Evolutionary conservation across 2,797 vertebrate genomes (phyloP).

Genomic region (Lithobates pipiens): DNA sequence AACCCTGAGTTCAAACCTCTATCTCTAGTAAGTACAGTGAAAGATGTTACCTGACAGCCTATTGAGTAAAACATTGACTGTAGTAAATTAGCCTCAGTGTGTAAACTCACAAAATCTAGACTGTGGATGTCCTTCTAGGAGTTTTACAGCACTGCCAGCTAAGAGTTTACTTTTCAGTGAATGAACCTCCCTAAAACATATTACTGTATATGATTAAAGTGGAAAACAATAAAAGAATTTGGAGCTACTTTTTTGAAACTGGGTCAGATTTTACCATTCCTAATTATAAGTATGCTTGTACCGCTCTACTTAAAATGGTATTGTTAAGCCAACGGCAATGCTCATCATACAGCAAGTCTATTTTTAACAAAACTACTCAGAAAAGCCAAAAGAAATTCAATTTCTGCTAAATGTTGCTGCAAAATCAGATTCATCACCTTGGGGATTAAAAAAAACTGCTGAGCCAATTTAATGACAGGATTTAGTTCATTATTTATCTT

Average conservation of each 20-base stretch:
- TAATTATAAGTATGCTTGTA: constrained; percentile 69
- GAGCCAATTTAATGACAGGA: constrained; percentile 81
- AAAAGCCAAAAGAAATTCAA: constrained; percentile 69
- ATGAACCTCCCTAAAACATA: not conserved
- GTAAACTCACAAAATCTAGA: no score
- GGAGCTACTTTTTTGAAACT: constrained; percentile 25
- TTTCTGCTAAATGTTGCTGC: constrained; percentile 76
- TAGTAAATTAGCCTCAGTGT: no score
- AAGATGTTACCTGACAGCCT: no score
- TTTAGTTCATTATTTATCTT: constrained; percentile 85
- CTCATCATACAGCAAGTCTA: constrained; percentile 67
- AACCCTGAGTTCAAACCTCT: no score
- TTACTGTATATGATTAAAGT: not conserved
- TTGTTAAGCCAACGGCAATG: constrained; percentile 68
- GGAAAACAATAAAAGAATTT: constrained; percentile 4
- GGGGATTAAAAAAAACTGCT: constrained; percentile 78
- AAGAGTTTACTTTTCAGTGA: not conserved
- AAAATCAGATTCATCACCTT: constrained; percentile 78
- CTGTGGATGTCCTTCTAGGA: no score
- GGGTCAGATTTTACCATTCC: constrained; percentile 66
- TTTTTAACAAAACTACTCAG: constrained; percentile 73
- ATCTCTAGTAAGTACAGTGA: no score
- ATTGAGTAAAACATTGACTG: no score
- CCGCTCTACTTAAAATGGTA: constrained; percentile 71
- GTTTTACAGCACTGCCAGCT: not conserved